Evolutionary conservation across 2,888 invertebrate species (phyloP), one percentile per base, ranked within the genome.

Genomic region (Trissoscelio sp.): DNA sequence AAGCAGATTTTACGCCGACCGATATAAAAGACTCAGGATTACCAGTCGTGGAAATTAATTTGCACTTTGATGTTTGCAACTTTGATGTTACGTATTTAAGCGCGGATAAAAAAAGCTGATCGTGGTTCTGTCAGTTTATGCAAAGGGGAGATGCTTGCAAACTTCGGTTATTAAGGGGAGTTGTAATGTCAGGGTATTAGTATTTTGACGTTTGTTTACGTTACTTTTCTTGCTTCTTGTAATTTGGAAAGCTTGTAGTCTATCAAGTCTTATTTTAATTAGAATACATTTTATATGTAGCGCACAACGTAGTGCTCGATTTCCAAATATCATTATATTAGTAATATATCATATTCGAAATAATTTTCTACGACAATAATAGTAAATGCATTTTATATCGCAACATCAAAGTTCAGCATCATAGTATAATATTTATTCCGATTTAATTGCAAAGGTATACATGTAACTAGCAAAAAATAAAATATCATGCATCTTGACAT

Each of bases 11-110:
- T 44, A 44, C 18, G 24, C 57, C 28, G 42, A 16, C 62, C 42
- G 42, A 55, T 31, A 39, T 28, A 31, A 72, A 67, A 31, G 66
- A 31, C 16, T 5, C 16, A 42, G 22, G 37, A 37, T 62, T 64
- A 14, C 46, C 24, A 48, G 42, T 69, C 28, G 16, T 9, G 39
- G 7, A 66, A 72, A 79, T 80, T 74, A 80, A 74, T 70, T 80
- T 70, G 46, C 74, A 28, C 62, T 67, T 24, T 74, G 34, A 66
- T 31, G 14, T 16, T 51, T 12, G 28, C 9, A 20, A 46, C 44
- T 53, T 79, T 69, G 42, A 73, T 64, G 57, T 69, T 46, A 22
- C 22, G n/a, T 37, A 37, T 44, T 72, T 51, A 44, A 16, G 22
- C 46, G 55, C 18, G 4, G 9, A 3, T 6, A 18, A 6, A 37